Conservation (phyloP, 1,140 invertebrate species). For the Ceratina calcarata region DNA sequence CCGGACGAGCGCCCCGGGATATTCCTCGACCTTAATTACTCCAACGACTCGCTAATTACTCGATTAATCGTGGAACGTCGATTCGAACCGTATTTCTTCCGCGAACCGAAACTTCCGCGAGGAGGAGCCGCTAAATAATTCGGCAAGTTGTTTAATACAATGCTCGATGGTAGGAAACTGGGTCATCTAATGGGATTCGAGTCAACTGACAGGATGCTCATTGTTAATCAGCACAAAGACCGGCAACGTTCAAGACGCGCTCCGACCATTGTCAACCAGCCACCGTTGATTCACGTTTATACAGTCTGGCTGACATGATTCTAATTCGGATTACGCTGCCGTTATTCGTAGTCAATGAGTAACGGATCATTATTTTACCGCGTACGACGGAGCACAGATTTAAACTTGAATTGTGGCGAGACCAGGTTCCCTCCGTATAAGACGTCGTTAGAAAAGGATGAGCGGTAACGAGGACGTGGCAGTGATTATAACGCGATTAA, state of each 20-base stretch:
- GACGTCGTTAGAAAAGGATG: not conserved
- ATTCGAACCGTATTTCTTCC: not conserved
- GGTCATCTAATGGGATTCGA: not conserved
- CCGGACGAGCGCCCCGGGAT: not conserved
- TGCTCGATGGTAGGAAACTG: not conserved
- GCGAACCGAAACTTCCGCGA: not conserved
- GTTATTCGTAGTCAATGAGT: too few relatives aligned
- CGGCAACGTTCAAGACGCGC: not conserved
- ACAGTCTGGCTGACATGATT: slow-evolving; percentile 7
- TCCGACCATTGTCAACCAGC: not conserved
- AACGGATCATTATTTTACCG: too few relatives aligned
- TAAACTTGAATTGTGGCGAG: not conserved
- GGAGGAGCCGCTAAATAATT: not conserved
- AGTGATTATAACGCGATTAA: slow-evolving; percentile 54
- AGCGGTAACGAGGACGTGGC: slow-evolving; percentile 31
- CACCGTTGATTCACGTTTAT: not conserved
- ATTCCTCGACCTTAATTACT: not conserved
- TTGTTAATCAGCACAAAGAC: slow-evolving; percentile 41
- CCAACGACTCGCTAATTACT: not conserved
- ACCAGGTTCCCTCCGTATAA: not conserved
- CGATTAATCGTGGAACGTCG: not conserved
- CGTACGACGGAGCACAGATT: too few relatives aligned
- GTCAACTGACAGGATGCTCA: slow-evolving; percentile 33
- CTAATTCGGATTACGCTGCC: not conserved
- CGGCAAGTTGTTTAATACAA: too few relatives aligned